phyloP scores from a whole-genome alignment of 2,888 invertebrate genomes.

The Lasioglossum pauxillum region DNA sequence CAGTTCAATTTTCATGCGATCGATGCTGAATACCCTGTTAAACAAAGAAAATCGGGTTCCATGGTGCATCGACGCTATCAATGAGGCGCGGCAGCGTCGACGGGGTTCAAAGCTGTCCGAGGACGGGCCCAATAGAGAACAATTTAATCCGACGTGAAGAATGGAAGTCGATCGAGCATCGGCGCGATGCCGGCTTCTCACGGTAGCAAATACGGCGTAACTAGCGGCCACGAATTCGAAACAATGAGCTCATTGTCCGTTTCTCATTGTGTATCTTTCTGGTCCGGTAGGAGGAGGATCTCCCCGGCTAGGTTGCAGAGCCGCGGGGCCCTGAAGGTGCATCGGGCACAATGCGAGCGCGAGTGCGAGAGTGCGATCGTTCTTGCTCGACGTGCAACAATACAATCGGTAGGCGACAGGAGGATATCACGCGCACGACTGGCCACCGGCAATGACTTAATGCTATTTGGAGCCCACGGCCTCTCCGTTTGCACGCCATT shows the following conservation, averaged over 20 bases:
- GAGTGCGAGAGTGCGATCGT: not conserved
- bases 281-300: constrained; percentile 33
- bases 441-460: constrained; percentile 73
- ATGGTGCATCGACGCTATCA: not conserved
- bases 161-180: constrained; percentile 42
- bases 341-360: constrained; percentile 29
- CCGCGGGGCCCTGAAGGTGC: constrained; percentile 36
- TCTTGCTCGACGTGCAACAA: constrained; percentile 48
- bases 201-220: constrained; percentile 48
- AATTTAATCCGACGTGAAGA: constrained; percentile 34
- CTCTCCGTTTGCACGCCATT: constrained; percentile 63
- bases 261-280: constrained; percentile 47
- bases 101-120: not conserved
- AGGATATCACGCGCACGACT: constrained; percentile 69
- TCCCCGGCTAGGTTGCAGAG: not conserved
- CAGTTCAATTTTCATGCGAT: too few relatives aligned
- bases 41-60: not conserved
- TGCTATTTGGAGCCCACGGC: constrained; percentile 69
- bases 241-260: constrained; percentile 67
- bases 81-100: not conserved
- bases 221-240: constrained; percentile 50
- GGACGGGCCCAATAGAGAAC: not conserved
- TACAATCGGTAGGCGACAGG: constrained; percentile 69
- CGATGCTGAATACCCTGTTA: not conserved
- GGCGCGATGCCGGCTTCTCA: constrained; percentile 39